phyloP scores from a whole-genome alignment of 2,113 vertebrate species.

The Eira barbara region DNA sequence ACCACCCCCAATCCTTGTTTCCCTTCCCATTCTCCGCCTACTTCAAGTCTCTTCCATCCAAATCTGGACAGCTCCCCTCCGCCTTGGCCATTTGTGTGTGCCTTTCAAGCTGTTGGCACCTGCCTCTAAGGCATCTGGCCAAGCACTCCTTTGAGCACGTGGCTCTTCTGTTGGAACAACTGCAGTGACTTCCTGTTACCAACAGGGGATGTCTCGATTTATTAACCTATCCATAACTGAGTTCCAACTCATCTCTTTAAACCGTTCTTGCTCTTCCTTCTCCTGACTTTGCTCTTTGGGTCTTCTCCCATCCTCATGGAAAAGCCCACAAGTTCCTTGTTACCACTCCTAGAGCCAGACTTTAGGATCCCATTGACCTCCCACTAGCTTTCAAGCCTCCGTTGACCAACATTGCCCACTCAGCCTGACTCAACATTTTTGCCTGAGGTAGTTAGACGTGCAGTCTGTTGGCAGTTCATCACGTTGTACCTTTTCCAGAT shows the following conservation, averaged over 20 bases:
- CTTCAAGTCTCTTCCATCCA: background rate
- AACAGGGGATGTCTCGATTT: background rate
- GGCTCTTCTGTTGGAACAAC: background rate
- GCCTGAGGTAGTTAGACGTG: background rate
- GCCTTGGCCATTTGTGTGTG: background rate
- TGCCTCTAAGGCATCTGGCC: background rate
- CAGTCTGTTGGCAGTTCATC: background rate
- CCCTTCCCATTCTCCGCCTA: background rate
- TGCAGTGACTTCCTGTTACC: background rate
- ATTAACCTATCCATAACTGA: background rate
- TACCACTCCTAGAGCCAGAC: background rate
- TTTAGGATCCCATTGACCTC: background rate
- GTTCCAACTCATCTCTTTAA: background rate
- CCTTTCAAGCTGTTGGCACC: fast-evolving
- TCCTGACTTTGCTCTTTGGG: background rate
- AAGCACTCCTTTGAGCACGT: fast-evolving
- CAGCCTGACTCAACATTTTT: background rate
- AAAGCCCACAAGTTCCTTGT: background rate
- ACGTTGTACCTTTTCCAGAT: background rate
- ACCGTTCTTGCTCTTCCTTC: background rate
- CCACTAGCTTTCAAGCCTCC: background rate
- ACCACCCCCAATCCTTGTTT: background rate
- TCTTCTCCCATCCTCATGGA: background rate
- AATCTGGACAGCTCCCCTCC: background rate
- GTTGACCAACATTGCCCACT: no score